These are phyloP conservation scores for Motacilla alba DNA, from an alignment of 2,113 vertebrate genomes.

Conservation along the genomic window DNA sequence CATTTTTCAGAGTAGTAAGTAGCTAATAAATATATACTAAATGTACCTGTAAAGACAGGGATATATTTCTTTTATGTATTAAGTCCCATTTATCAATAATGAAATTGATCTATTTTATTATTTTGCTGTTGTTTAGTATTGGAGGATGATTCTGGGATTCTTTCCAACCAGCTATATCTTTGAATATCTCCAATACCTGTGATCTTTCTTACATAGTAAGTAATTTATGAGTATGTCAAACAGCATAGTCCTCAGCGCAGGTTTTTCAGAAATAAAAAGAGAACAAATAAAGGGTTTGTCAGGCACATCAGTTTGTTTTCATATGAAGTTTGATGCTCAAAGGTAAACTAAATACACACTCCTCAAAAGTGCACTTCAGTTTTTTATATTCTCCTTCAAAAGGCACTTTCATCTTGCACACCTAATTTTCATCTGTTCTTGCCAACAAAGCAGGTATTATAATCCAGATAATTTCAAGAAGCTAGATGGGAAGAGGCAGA, in stretches of 20 bases:
- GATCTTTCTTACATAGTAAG: not conserved
- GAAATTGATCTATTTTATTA: not conserved
- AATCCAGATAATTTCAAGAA: not conserved
- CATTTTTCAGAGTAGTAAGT: not conserved
- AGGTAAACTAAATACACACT: not conserved
- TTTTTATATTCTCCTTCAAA: constrained; percentile 23
- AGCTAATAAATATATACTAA: not conserved
- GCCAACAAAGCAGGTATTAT: not conserved
- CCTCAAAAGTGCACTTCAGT: not conserved
- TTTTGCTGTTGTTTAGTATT: not conserved
- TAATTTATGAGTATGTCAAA: not conserved
- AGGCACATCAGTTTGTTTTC: not conserved
- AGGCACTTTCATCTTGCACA: constrained; percentile 1
- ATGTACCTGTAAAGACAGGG: not conserved
- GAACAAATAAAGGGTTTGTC: not conserved
- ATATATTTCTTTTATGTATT: not conserved
- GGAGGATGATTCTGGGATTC: not conserved
- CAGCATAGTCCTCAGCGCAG: not conserved
- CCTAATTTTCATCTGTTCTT: not conserved
- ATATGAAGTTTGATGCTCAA: not conserved
- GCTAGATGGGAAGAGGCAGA: not conserved
- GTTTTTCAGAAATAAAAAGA: not conserved
- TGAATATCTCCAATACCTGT: not conserved
- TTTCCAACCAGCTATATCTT: not conserved
- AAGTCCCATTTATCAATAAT: not conserved